Base-by-base conservation (phyloP, 2,888 invertebrate species). In the Drosophila conformis region DNA sequence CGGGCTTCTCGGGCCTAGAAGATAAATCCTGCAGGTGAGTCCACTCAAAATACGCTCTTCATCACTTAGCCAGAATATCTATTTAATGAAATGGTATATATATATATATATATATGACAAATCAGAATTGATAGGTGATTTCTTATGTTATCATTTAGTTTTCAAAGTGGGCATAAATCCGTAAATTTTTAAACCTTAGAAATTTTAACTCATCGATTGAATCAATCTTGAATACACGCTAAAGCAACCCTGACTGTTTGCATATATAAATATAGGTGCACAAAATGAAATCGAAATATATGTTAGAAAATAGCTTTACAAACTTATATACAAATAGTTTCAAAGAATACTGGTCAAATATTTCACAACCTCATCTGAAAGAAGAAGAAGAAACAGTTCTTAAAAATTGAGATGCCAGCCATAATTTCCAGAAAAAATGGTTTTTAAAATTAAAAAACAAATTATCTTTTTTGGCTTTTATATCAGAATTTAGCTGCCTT, bases 21-120 rank as follows among this genome's bases (percentile, higher is more conserved):
- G 93, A 93, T 76, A 93, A 93, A 84, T 93, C 93, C 52, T 93
- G 93, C 93, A 93, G 93, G 93, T 93, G 65, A 78, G 73, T 54
- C 7, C 15, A 15, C 3, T 6, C 25, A 25, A 29, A 46, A 0
- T 59, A 11, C 13, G 36, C 5, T 38, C 10, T 13, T 46, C 7
- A 21, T 21, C 21, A 42, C n/a, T 6, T n/a, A 6, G 46, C 3
- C 13, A 7, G 21, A 46, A 46, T 15, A 46, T 29, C 27, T 0
- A 27, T 27, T 21, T 42, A 42, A 13, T 11, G 40, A 0, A 4
- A 33, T 2, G 3, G 40, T 21, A 13, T 46, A 13, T 25, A 13
- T 46, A 13, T 2, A 25, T 2, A 25, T 25, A 27, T 27, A 6
- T 7, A 15, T 25, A 0, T 11, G 21, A 0, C 11, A 42, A 42